Evolutionary conservation across 1,140 invertebrate species (phyloP), one percentile per base, ranked within the genome.

Genomic region (Orchesella cincta): DNA sequence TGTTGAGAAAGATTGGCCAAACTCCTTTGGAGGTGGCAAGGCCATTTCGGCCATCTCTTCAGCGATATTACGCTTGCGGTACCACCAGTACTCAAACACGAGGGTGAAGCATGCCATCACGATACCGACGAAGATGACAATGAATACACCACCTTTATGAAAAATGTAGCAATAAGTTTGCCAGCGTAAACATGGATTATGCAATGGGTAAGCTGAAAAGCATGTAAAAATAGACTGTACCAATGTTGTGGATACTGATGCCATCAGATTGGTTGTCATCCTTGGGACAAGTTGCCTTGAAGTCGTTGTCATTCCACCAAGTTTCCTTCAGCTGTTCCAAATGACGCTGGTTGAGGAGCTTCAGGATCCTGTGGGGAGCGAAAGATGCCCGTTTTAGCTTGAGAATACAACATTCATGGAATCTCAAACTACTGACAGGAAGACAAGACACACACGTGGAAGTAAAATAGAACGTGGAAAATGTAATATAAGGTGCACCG

Each of bases 201-300:
- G 54, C 16, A 72, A 14, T 16, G 18, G 2, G 20, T 77, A 12
- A n/a, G 39, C 20, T 54, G 62, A 57, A 8, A 78, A 23, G 67
- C 26, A 62, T 71, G n/a, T 54, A 51, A 72, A 51, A 36, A 20
- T 57, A 74, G 72, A 73, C 1, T 81, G 81, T 83, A 88, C 88
- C 95, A 78, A 98, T 99, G 84, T 98, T 98, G 81, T 96, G 90
- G 79, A 99, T 98, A 76, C 94, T 96, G 83, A 99, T 99, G 46
- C 97, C 96, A 82, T 97, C 96, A 20, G 92, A 94, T 85, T 98
- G 94, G 84, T 97, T 93, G 75, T 96, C 94, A 57, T 92, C 89
- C 82, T 94, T 92, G 52, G 95, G 93, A 85, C 97, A 99, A 31
- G 54, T 90, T 79, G 62, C 88, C 82, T 90, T 90, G 51, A 89